Evolutionary conservation across 2,113 vertebrate genomes (phyloP), one percentile per base, ranked within the genome.

Genomic region (Proteles cristata): DNA sequence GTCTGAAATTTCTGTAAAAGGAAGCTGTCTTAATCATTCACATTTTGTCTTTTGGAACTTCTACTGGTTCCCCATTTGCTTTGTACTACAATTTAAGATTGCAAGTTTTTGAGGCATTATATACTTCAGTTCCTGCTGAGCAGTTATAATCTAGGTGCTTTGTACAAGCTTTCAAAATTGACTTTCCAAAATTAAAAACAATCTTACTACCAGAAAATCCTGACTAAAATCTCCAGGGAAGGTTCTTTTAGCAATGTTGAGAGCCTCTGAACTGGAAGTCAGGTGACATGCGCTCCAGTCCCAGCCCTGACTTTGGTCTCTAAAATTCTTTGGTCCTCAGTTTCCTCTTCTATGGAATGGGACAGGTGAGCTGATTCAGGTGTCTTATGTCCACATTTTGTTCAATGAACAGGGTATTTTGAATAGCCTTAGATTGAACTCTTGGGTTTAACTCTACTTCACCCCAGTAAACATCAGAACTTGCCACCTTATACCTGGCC

Each of bases 61-160:
- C 25, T 28, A 65, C 28, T 39, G n/a, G 50, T 81, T 88, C 58
- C n/a, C 10, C 10, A 48, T 21, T 93, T 91, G 19, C 9, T 96
- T 77, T 94, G 26, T 65, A 77, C 11, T 65, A 5, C 23, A 65
- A 55, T 89, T 89, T 17, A 53, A 96, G n/a, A 84, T 11, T 74
- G 53, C 35, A 86, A 93, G 45, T 53, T 92, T 90, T 82, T 81
- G 73, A 48, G 90, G 33, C 58, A 74, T 61, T 74, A 68, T 48
- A 63, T 3, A 76, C 86, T 90, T 93, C 87, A 87, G 65, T 50
- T 88, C 48, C 83, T 77, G 12, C 68, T 97, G 66, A 89, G 73
- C 12, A 69, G 17, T 74, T 93, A 33, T 58, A 69, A 73, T 45
- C 7, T 61, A 58, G 35, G 39, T 79, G 21, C 35, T 53, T 69